Conservation (phyloP, 2,888 invertebrate species). For the Sicus ferrugineus region DNA sequence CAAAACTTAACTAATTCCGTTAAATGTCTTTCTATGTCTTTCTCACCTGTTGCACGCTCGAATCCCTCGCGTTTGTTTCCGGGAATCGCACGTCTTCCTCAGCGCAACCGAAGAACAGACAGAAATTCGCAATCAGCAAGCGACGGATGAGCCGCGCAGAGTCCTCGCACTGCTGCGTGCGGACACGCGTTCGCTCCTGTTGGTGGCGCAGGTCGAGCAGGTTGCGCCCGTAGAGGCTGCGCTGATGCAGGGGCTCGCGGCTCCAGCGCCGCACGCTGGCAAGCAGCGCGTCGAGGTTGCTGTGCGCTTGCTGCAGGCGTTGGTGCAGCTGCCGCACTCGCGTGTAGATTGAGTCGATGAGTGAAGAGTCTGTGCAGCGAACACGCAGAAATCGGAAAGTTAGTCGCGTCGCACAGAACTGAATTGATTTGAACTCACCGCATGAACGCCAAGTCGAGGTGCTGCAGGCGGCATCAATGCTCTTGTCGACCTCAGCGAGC, state of each 20-base stretch:
- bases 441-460: conserved; percentile 82
- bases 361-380: conserved; percentile 45
- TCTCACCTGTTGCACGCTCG: conserved; percentile 51
- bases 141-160: conserved; percentile 54
- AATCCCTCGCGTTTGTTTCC: conserved; percentile 50
- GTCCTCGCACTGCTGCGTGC: conserved; percentile 54
- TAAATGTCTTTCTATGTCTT: not conserved
- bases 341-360: conserved; percentile 51
- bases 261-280: conserved; percentile 75
- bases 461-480: conserved; percentile 74
- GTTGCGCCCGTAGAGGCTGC: conserved; percentile 67
- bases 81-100: conserved; percentile 47
- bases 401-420: not conserved
- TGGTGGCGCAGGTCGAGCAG: conserved; percentile 57
- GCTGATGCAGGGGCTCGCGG: conserved; percentile 75
- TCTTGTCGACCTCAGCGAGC: conserved; percentile 75
- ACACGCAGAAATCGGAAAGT: not conserved
- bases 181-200: conserved; percentile 52
- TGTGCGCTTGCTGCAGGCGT: conserved; percentile 65
- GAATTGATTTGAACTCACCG: conserved; percentile 67
- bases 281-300: conserved; percentile 71
- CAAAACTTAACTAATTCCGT: conserved; percentile 3
- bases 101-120: conserved; percentile 54
- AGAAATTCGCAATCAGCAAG: conserved; percentile 57
- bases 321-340: conserved; percentile 49